phyloP scores from a whole-genome alignment of 2,888 invertebrate species.

The Lasioglossum morio region DNA sequence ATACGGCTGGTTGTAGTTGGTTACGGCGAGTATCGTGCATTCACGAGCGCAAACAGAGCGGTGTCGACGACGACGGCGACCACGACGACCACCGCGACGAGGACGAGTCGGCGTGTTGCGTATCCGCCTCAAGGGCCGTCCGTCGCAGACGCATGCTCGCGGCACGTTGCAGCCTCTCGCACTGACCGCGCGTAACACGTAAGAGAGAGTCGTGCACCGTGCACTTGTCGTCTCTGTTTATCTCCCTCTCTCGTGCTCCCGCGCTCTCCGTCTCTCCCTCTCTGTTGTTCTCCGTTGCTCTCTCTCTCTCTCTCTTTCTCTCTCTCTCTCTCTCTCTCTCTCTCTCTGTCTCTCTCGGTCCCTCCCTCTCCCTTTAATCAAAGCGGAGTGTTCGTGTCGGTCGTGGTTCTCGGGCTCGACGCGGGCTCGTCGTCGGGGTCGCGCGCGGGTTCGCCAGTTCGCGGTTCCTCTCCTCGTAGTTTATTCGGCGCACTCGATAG shows the following conservation, averaged over 20 bases:
- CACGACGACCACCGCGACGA: conserved; percentile 34
- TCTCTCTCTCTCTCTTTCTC: conserved; percentile 37
- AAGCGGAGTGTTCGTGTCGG: conserved; percentile 7
- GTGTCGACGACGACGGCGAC: conserved; percentile 47
- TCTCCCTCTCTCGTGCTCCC: conserved; percentile 37
- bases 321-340: conserved; percentile 48
- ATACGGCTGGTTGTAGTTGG: not conserved
- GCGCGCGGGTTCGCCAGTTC: conserved; percentile 2
- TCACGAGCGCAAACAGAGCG: conserved; percentile 48
- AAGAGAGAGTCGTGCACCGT: conserved; percentile 68
- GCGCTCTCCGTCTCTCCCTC: conserved; percentile 41
- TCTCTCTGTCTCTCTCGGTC: conserved; percentile 30
- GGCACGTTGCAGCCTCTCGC: conserved; percentile 75
- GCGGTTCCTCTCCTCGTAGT: conserved; percentile 23
- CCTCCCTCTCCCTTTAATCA: conserved; percentile 42
- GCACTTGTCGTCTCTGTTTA: conserved; percentile 34
- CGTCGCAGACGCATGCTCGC: conserved; percentile 74
- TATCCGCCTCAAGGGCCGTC: conserved; percentile 72
- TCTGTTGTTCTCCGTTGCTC: conserved; percentile 19
- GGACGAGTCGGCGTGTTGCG: conserved; percentile 68
- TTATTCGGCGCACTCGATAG: conserved; percentile 10
- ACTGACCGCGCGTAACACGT: conserved; percentile 76
- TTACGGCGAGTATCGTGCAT: conserved; percentile 44
- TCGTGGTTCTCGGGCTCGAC: not conserved
- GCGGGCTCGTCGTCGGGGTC: not conserved